Percentiles rank a stretch among this genome's conserved stretches.
Conservation (phyloP, 2,797 vertebrate species). For the Notolabrus celidotus region DNA sequence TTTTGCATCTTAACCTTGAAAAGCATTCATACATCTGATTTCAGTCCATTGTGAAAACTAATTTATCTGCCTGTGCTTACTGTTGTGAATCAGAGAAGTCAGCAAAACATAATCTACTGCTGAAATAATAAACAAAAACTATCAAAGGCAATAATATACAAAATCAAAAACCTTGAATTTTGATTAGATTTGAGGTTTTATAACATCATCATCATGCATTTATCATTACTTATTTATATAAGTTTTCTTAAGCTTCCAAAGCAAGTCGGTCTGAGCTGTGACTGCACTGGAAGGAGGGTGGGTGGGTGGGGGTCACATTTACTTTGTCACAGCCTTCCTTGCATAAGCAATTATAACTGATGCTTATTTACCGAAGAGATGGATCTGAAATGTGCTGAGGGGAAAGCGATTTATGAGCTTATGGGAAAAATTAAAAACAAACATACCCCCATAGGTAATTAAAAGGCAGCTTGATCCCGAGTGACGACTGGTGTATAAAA, state of each 20-base stretch:
- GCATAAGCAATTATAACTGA: conserved; percentile 61
- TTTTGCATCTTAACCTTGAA: conserved; percentile 2
- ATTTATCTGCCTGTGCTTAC: neutral
- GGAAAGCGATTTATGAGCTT: conserved; percentile 72
- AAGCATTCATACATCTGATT: neutral
- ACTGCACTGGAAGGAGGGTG: neutral
- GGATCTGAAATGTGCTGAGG: conserved; percentile 53
- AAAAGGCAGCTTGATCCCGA: conserved; percentile 74
- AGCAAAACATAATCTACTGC: neutral
- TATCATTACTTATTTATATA: neutral
- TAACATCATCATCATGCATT: conserved; percentile 11
- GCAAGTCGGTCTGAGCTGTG: neutral
- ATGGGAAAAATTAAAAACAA: conserved; percentile 77
- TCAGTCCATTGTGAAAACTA: neutral
- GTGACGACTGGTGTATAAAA: conserved; percentile 68
- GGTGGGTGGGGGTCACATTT: conserved; percentile 1
- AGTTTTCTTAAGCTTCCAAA: neutral
- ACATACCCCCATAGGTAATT: conserved; percentile 78
- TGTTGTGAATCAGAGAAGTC: neutral
- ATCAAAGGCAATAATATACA: neutral
- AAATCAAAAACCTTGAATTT: conserved; percentile 7
- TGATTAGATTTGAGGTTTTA: conserved; percentile 16
- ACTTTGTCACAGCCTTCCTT: conserved; percentile 36
- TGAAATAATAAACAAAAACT: neutral
- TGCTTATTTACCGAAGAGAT: conserved; percentile 71